Conservation (phyloP, 2,888 invertebrate species). For the Dermolepida albohirtum region DNA sequence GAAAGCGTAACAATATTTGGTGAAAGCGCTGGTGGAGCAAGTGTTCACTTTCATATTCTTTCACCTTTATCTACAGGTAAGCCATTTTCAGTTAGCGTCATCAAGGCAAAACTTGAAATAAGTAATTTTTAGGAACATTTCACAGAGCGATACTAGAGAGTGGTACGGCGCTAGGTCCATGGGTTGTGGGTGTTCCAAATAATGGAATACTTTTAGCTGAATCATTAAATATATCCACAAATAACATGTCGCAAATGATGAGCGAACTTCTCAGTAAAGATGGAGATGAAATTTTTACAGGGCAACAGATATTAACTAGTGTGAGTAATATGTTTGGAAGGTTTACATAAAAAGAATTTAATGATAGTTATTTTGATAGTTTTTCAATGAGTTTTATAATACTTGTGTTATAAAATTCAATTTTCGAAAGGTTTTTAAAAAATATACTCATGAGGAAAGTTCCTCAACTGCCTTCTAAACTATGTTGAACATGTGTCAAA, state of each 20-base stretch:
- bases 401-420: too few species aligned
- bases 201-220: slow-evolving; percentile 44
- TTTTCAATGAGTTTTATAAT: too few species aligned
- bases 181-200: slow-evolving; percentile 44
- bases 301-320: neutral
- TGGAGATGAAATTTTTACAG: neutral
- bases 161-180: slow-evolving; percentile 70
- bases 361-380: too few species aligned
- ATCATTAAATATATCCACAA: slow-evolving; percentile 27
- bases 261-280: slow-evolving; percentile 41
- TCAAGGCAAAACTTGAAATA: neutral
- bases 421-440: too few species aligned
- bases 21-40: slow-evolving; percentile 62
- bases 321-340: neutral
- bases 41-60: slow-evolving; percentile 61
- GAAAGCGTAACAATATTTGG: slow-evolving; percentile 60
- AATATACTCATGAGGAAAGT: too few species aligned
- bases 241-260: slow-evolving; percentile 34
- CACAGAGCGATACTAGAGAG: slow-evolving; percentile 81
- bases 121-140: slow-evolving; percentile 69
- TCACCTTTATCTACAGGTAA: slow-evolving; percentile 60
- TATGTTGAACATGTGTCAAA: too few species aligned
- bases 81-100: neutral
- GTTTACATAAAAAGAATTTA: too few species aligned
- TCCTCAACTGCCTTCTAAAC: too few species aligned